A percentile compares a stretch with the other conserved stretches of the same genome.
Conservation (phyloP, 2,797 vertebrate genomes). For the Eleutherodactylus coqui region DNA sequence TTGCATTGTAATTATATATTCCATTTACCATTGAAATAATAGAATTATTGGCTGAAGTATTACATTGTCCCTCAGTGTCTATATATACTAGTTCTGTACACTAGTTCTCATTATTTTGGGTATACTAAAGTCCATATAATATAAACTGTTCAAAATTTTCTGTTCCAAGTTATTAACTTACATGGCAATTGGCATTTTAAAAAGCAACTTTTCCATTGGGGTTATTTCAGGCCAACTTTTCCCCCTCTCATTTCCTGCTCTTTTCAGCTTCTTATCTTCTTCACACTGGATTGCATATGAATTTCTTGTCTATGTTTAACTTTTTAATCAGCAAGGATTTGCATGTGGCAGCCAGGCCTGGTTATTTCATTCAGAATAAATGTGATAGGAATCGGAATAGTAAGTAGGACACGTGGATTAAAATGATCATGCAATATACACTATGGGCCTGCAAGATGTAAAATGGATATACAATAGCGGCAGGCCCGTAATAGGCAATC, state of each 20-base stretch:
- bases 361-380: not conserved
- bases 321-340: constrained; percentile 8
- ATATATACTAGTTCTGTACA: not conserved
- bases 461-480: not conserved
- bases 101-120: not conserved
- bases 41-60: not conserved
- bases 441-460: not conserved
- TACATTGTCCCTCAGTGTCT: not conserved
- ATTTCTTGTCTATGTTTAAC: constrained; percentile 19
- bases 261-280: constrained; percentile 43
- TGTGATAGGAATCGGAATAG: not conserved
- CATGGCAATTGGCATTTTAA: constrained; percentile 12
- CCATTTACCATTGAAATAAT: not conserved
- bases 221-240: constrained; percentile 53
- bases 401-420: not conserved
- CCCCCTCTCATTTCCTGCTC: constrained; percentile 33
- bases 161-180: not conserved
- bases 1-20: no score
- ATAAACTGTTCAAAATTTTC: not conserved
- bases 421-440: not conserved
- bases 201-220: constrained; percentile 36
- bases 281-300: not conserved
- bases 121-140: not conserved
- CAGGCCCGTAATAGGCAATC: not conserved
- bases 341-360: constrained; percentile 25